phyloP scores from a whole-genome alignment of 2,113 vertebrate species.

The Rhea americana region DNA sequence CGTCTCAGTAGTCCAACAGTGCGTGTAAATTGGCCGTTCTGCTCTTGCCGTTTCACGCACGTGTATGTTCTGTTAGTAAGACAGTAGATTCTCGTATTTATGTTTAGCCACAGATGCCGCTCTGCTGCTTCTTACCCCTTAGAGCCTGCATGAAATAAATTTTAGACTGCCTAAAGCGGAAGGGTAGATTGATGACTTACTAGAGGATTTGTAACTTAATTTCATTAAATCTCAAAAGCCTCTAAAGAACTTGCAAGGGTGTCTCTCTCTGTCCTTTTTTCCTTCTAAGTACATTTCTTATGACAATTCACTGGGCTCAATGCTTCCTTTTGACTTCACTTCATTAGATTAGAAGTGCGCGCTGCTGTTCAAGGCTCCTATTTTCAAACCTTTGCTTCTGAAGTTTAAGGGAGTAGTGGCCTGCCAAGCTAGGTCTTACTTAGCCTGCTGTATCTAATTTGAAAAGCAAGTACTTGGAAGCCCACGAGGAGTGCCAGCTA shows the following conservation, averaged over 20 bases:
- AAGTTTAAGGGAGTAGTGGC: background rate
- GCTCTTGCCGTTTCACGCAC: accelerated
- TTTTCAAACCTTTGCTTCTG: background rate
- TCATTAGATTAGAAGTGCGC: background rate
- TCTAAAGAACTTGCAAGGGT: background rate
- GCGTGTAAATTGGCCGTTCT: background rate
- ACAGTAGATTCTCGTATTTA: background rate
- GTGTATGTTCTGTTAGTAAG: background rate
- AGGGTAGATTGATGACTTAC: background rate
- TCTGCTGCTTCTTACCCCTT: too few species aligned
- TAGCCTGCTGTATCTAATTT: background rate
- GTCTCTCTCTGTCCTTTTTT: background rate
- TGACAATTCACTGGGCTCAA: background rate
- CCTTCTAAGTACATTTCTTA: background rate
- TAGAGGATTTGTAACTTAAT: background rate
- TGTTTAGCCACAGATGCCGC: background rate
- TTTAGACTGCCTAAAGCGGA: background rate
- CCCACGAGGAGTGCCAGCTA: background rate
- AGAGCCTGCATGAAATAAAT: background rate
- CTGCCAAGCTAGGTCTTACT: background rate
- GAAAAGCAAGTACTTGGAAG: background rate
- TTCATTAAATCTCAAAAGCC: background rate
- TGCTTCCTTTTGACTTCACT: background rate
- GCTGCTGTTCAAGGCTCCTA: accelerated
- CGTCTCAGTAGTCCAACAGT: background rate